Conservation (phyloP, 2,888 invertebrate species). For the Drosophila emarginata region DNA sequence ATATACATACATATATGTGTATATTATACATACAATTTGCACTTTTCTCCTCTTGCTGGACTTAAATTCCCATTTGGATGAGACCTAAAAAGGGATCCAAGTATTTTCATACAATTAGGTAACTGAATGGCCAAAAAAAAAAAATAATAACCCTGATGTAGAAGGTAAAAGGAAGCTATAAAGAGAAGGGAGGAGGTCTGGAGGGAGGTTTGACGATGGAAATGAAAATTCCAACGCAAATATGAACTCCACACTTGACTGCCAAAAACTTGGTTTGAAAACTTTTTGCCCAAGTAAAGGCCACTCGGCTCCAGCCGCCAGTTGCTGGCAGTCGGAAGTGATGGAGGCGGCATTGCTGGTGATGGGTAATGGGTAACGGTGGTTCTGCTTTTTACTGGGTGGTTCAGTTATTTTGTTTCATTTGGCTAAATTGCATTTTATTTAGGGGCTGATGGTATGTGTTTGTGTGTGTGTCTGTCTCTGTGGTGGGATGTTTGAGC, state of each 20-base stretch:
- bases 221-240: constrained; percentile 55
- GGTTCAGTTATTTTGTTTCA: constrained; percentile 59
- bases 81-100: constrained; percentile 50
- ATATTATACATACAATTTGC: constrained; percentile 7
- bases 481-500: neutral
- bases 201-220: neutral
- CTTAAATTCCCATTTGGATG: constrained; percentile 53
- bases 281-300: constrained; percentile 41
- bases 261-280: constrained; percentile 55
- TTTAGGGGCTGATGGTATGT: constrained; percentile 20
- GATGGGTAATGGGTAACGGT: neutral
- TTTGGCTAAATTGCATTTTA: constrained; percentile 55
- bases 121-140: constrained; percentile 23
- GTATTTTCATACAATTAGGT: constrained; percentile 76
- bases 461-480: neutral
- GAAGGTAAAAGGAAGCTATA: neutral
- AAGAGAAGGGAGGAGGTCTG: too few relatives aligned
- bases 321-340: neutral
- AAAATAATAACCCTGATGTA: neutral
- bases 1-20: neutral
- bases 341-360: neutral
- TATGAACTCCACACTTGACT: constrained; percentile 70
- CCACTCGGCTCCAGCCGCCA: constrained; percentile 8
- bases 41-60: constrained; percentile 21
- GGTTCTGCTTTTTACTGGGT: constrained; percentile 10